These are phyloP conservation scores for Erythrocercus mccallii DNA, from an alignment of 2,113 vertebrate genomes.

Conservation along the genomic window DNA sequence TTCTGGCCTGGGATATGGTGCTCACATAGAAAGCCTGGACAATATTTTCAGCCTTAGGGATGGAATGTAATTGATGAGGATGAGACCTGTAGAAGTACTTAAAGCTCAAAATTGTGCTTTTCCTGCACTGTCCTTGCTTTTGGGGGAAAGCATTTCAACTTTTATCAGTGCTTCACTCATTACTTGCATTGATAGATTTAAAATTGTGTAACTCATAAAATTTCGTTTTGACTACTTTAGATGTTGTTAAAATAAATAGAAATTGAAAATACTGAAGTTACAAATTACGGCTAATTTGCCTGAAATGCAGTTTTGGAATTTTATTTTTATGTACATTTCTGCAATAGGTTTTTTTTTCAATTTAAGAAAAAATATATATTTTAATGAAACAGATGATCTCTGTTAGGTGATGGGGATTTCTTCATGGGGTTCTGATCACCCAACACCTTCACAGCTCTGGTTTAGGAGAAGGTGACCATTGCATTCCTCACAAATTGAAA, in stretches of 20 bases:
- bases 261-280: background rate
- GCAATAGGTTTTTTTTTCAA: background rate
- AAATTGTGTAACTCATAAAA: background rate
- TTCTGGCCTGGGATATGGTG: fast-evolving
- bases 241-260: background rate
- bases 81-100: background rate
- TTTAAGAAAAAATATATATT: background rate
- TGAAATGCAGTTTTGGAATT: background rate
- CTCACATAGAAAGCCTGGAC: background rate
- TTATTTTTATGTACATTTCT: background rate
- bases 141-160: background rate
- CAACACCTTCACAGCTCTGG: background rate
- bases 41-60: background rate
- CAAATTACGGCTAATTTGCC: background rate
- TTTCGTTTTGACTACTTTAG: fast-evolving
- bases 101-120: background rate
- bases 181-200: background rate
- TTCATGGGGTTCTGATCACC: background rate
- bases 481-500: background rate
- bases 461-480: background rate
- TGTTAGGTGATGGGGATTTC: background rate
- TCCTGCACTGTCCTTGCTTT: background rate
- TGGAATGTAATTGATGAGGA: background rate
- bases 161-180: background rate
- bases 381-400: background rate